Percentiles rank a stretch among this genome's conserved stretches.
Evolutionary conservation across 1,140 invertebrate species (phyloP).

Genomic region (Leptinotarsa undecemlineata): DNA sequence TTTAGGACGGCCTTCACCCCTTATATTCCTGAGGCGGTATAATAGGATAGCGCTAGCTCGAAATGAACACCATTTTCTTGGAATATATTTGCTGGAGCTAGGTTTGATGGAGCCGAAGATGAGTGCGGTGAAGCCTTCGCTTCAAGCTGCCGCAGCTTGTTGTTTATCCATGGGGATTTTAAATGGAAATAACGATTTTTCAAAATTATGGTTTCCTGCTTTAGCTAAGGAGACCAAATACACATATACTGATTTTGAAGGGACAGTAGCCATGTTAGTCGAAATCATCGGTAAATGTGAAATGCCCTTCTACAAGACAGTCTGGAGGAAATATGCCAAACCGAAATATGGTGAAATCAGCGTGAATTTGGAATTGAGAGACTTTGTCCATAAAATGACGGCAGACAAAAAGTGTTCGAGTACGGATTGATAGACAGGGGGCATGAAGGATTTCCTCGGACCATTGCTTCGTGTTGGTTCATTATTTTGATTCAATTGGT

Average conservation of each 20-base stretch:
- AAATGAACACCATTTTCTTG: slow-evolving; percentile 61
- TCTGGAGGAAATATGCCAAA: too few relatives aligned
- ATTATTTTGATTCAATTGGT: too few relatives aligned
- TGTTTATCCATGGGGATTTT: slow-evolving; percentile 65
- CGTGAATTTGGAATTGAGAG: too few relatives aligned
- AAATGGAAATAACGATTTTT: slow-evolving; percentile 49
- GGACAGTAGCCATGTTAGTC: slow-evolving; percentile 55
- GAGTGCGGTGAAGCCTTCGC: slow-evolving; percentile 79
- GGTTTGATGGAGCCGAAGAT: slow-evolving; percentile 81
- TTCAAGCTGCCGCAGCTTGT: slow-evolving; percentile 75
- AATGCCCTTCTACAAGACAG: too few relatives aligned
- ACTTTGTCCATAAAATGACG: too few relatives aligned
- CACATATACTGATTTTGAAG: slow-evolving; percentile 55
- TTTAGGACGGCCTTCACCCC: slow-evolving; percentile 80
- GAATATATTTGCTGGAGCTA: slow-evolving; percentile 89
- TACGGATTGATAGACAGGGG: too few relatives aligned
- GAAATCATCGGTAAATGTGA: slow-evolving; percentile 31
- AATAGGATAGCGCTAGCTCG: slow-evolving; percentile 66
- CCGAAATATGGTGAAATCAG: too few relatives aligned
- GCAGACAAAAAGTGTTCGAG: too few relatives aligned
- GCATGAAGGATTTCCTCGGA: too few relatives aligned
- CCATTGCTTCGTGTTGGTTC: too few relatives aligned
- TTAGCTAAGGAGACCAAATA: slow-evolving; percentile 58
- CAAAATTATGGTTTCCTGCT: slow-evolving; percentile 56
- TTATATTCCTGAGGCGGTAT: slow-evolving; percentile 84